Evolutionary conservation across 1,140 invertebrate genomes (phyloP).

Genomic region (Andrena cerasifolii): DNA sequence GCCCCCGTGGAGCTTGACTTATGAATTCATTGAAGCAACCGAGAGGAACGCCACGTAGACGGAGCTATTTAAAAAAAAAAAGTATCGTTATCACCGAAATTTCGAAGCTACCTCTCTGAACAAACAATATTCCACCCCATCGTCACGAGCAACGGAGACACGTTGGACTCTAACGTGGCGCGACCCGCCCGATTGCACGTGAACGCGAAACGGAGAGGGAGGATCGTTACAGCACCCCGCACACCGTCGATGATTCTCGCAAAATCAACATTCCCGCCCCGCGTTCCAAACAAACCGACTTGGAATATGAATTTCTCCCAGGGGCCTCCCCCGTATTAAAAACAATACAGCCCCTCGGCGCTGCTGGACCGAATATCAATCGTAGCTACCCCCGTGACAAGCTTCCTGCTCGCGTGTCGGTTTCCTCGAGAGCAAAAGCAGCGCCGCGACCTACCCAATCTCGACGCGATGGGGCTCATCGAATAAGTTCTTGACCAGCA

Average conservation of each 20-base stretch:
- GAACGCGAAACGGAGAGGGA: not conserved
- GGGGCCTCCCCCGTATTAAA: not conserved
- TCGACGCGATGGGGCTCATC: slow-evolving; percentile 2
- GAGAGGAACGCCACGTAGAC: too few species aligned
- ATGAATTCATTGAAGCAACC: too few species aligned
- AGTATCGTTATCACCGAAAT: too few species aligned
- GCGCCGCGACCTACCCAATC: slow-evolving; percentile 25
- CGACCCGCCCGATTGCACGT: too few species aligned
- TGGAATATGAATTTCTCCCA: slow-evolving; percentile 5
- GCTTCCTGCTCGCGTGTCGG: not conserved
- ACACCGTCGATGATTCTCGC: not conserved
- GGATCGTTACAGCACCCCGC: not conserved
- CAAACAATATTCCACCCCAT: too few species aligned
- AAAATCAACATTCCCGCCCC: not conserved
- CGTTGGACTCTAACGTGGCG: too few species aligned
- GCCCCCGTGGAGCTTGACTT: too few species aligned
- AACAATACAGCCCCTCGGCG: slow-evolving; percentile 2
- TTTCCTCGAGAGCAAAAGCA: slow-evolving; percentile 7
- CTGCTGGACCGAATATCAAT: not conserved
- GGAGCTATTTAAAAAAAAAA: too few species aligned
- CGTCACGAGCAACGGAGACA: too few species aligned
- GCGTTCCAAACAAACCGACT: not conserved
- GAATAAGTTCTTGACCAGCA: slow-evolving; percentile 45
- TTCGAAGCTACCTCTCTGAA: too few species aligned
- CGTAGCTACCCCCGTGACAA: slow-evolving; percentile 1